Evolutionary conservation across 2,888 invertebrate genomes (phyloP).

Genomic region (Eustalomyia histrio): DNA sequence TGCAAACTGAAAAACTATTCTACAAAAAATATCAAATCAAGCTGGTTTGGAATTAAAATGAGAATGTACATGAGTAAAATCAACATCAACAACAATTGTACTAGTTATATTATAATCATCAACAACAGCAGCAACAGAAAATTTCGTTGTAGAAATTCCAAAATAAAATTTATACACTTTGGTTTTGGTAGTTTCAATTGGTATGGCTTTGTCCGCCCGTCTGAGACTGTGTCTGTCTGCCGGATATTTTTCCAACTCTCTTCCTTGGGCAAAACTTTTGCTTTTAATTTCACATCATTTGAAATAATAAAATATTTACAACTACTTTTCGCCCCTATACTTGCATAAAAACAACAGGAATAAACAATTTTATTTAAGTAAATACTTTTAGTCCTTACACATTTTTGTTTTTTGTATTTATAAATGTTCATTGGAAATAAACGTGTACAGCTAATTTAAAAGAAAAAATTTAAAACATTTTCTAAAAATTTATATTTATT

Average conservation of each 20-base stretch:
- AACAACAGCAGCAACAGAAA: no score
- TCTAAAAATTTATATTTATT: no score
- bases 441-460: no score
- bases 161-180: background rate
- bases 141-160: background rate
- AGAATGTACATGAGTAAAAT: background rate
- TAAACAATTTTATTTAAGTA: background rate
- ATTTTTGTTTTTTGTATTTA: constrained; percentile 11
- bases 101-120: background rate
- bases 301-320: constrained; percentile 40
- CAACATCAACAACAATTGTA: background rate
- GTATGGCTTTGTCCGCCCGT: background rate
- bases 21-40: background rate
- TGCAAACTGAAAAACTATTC: background rate
- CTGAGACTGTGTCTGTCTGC: background rate
- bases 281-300: constrained; percentile 36
- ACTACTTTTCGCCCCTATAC: background rate
- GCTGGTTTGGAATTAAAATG: background rate
- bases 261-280: background rate
- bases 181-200: background rate
- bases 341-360: constrained; percentile 6
- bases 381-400: no score
- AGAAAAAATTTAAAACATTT: no score
- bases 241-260: background rate
- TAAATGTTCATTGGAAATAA: no score